Percentiles rank a stretch among this genome's conserved stretches.
Conservation (phyloP, 2,888 invertebrate genomes). For the Hirudinaria manillensis region DNA sequence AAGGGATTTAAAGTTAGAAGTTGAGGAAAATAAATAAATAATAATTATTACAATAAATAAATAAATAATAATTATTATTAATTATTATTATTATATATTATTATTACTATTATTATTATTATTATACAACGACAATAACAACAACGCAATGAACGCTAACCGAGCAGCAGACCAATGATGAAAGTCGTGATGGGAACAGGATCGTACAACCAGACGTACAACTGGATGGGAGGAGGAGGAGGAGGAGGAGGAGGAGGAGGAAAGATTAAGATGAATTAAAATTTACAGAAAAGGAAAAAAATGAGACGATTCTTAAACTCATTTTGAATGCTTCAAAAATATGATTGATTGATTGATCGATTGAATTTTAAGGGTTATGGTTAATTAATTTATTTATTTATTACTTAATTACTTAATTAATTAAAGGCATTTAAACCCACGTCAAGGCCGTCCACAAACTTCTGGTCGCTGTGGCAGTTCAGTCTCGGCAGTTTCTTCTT, state of each 20-base stretch:
- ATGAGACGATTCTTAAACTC: not conserved
- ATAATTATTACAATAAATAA: too few relatives aligned
- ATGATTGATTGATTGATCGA: too few relatives aligned
- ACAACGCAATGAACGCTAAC: slow-evolving; percentile 41
- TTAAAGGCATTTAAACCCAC: slow-evolving; percentile 51
- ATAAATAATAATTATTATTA: not conserved
- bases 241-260: not conserved
- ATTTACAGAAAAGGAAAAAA: not conserved
- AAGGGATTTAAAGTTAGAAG: not conserved
- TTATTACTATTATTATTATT: not conserved
- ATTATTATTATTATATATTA: not conserved
- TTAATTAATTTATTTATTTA: too few relatives aligned
- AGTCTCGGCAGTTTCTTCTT: slow-evolving; percentile 84
- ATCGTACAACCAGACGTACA: slow-evolving; percentile 96
- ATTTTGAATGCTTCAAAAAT: too few relatives aligned
- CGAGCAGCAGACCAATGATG: slow-evolving; percentile 72
- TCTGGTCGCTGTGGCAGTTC: slow-evolving; percentile 93
- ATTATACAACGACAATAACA: not conserved
- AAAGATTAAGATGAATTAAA: slow-evolving; percentile 10
- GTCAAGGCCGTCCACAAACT: slow-evolving; percentile 85
- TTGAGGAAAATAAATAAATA: not conserved
- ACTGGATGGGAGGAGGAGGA: slow-evolving; percentile 39
- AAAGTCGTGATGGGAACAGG: slow-evolving; percentile 75
- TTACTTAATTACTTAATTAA: too few relatives aligned
- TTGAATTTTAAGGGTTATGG: too few relatives aligned